Percentiles rank a stretch among this genome's conserved stretches.
Evolutionary conservation across 2,888 invertebrate species (phyloP).

Genomic region (Imbricaverruca yamaguchii): DNA sequence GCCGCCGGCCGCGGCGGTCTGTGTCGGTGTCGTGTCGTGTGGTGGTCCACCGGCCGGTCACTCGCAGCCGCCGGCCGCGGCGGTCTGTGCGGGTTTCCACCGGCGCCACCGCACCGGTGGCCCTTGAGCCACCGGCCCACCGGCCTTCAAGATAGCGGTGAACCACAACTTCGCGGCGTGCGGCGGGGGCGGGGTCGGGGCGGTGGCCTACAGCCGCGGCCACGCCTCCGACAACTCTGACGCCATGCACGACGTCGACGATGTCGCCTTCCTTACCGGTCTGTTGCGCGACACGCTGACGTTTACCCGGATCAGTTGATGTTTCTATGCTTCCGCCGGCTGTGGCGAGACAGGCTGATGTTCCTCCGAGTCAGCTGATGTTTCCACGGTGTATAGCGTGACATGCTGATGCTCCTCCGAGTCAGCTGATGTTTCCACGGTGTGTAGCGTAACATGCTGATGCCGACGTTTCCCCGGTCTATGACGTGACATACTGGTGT

Average conservation of each 20-base stretch:
- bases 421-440: no score
- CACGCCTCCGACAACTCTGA: constrained; percentile 27
- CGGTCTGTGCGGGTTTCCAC: not conserved
- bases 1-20: no score
- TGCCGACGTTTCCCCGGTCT: no score
- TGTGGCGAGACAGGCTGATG: no score
- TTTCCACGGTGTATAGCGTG: no score
- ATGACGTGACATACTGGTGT: no score
- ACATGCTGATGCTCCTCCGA: no score
- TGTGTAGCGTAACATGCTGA: no score
- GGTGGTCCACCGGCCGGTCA: not conserved
- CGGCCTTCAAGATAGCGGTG: not conserved
- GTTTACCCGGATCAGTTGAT: not conserved
- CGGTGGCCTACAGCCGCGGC: not conserved
- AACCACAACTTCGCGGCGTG: not conserved
- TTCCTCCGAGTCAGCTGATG: no score
- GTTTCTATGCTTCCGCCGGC: no score
- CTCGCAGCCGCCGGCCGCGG: not conserved
- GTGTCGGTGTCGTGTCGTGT: not conserved
- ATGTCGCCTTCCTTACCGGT: constrained; percentile 34
- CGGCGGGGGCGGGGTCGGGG: not conserved
- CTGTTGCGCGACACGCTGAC: not conserved
- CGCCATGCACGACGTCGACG: constrained; percentile 33
- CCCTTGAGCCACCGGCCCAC: not conserved
- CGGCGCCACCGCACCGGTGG: not conserved